Base-by-base conservation (phyloP, 2,888 invertebrate genomes). In the Scaptomyza cyrtandrae region DNA sequence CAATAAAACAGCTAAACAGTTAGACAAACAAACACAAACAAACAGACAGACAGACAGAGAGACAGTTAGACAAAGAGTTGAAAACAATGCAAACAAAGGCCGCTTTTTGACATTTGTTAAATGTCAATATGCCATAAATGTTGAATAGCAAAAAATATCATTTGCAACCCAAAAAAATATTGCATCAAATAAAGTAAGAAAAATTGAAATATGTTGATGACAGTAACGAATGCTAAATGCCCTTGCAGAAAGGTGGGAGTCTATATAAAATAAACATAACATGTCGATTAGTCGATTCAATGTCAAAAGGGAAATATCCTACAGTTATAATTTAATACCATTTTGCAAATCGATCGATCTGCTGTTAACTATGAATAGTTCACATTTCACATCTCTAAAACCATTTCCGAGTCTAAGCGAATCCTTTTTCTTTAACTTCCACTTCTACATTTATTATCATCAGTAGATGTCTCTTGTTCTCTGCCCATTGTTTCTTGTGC, bases 71-170 rank as follows among this genome's bases (percentile, higher is more conserved):
- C 27, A 63, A 29, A 29, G 41, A 59, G 37, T 3, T 10, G 45
- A 62, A 37, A 64, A 67, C 69, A 67, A 66, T 67, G 68, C 62
- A 63, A 65, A 78, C 79, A 83, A 81, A 72, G 80, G 79, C 71
- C 71, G 74, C 74, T 29, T 68, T 71, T 77, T 87, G 87, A 86
- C 87, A 87, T 87, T 87, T 87, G 80, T 62, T 73, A 79, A 88
- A 88, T 87, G 88, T 81, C 88, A 88, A 71, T 75, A 68, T 64
- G 71, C 70, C 77, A 77, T 80, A 77, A 80, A 80, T 66, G 63
- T 52, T 64, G 33, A 2, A 33, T 3, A 10, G 10, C 6, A 33
- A 24, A 33, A 24, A 66, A 50, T 56, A 65, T 35, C 19, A 49
- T 24, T 57, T 52, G 24, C 50, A 35, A 33, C 10, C 1, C 6